These are phyloP conservation scores for Ptyas mucosa DNA, from an alignment of 2,113 vertebrate species.

Conservation along the genomic window DNA sequence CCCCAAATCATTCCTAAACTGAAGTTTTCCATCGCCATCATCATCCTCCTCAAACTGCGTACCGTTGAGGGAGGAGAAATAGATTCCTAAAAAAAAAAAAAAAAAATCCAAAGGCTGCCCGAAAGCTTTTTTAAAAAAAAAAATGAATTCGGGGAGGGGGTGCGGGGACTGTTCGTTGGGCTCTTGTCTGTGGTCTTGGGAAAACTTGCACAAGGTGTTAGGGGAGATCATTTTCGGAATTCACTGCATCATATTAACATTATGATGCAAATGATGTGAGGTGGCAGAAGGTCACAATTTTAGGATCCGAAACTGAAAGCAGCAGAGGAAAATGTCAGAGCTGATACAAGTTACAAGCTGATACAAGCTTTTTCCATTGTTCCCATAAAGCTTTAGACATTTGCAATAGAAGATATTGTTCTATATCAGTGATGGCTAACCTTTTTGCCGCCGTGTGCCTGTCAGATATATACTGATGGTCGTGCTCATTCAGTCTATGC, in stretches of 20 bases:
- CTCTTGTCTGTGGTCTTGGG: conserved; percentile 39
- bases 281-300: not conserved
- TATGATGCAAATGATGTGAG: not conserved
- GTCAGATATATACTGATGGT: too few species aligned
- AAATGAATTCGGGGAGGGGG: not conserved
- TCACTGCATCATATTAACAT: not conserved
- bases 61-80: not conserved
- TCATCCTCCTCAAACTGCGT: not conserved
- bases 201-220: conserved; percentile 22
- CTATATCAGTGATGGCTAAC: too few species aligned
- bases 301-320: not conserved
- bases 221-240: not conserved
- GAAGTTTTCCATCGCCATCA: not conserved
- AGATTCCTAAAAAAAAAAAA: not conserved
- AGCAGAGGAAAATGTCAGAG: not conserved
- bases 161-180: not conserved
- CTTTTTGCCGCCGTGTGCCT: too few species aligned
- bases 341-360: not conserved
- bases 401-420: not conserved
- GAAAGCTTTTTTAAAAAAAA: not conserved
- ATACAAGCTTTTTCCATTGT: not conserved
- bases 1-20: not conserved
- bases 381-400: not conserved
- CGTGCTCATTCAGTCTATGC: too few species aligned
- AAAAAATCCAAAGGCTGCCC: not conserved